Evolutionary conservation across 2,888 invertebrate species (phyloP).

Genomic region (Malthinus flaveolus): DNA sequence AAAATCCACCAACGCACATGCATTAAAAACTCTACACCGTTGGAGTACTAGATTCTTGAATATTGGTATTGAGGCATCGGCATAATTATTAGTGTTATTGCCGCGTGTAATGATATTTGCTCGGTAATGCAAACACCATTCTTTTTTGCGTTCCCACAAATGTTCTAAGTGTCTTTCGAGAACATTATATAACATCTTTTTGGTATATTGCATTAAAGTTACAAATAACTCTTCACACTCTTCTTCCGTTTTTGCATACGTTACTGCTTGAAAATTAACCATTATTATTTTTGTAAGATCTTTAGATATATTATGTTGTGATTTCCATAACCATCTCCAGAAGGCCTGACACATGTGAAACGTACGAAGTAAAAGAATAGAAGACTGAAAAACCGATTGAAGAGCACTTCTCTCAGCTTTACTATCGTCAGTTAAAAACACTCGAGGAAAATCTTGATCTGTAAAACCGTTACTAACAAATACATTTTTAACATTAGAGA

Average conservation of each 20-base stretch:
- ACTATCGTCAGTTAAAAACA: slow-evolving; percentile 26
- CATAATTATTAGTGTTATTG: neutral
- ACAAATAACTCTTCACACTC: neutral
- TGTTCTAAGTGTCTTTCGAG: too few relatives aligned
- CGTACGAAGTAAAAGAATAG: slow-evolving; percentile 22
- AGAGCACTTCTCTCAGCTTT: slow-evolving; percentile 24
- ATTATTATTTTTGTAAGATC: neutral
- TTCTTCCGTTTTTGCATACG: neutral
- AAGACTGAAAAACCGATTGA: slow-evolving; percentile 17
- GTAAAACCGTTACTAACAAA: slow-evolving; percentile 6
- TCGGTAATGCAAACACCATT: slow-evolving; percentile 18
- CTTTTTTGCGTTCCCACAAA: neutral
- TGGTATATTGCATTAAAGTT: too few relatives aligned
- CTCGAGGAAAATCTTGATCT: slow-evolving; percentile 1
- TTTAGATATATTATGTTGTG: slow-evolving; percentile 4
- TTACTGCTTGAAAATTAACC: slow-evolving; percentile 4
- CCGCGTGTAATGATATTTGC: slow-evolving; percentile 17
- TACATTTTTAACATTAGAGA: slow-evolving; percentile 8
- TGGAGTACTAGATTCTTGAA: slow-evolving; percentile 33
- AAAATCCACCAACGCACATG: slow-evolving; percentile 1
- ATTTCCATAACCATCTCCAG: slow-evolving; percentile 26
- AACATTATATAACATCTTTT: too few relatives aligned
- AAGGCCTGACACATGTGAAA: slow-evolving; percentile 25
- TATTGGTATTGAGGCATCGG: slow-evolving; percentile 33
- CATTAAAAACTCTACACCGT: slow-evolving; percentile 19